phyloP scores from a whole-genome alignment of 2,888 invertebrate genomes.

The Callyntrura guangdongensis region DNA sequence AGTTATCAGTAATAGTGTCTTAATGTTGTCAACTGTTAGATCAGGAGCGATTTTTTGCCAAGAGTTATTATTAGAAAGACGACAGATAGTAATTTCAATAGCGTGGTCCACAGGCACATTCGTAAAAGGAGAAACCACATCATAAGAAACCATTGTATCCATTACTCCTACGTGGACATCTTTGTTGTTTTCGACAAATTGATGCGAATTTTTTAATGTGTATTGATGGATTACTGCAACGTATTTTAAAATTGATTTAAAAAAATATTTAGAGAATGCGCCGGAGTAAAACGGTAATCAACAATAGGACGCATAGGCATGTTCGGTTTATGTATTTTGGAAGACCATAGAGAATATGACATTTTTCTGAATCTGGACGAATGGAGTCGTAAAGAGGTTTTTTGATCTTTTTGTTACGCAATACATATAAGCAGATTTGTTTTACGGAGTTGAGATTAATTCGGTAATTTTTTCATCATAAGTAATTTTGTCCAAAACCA shows the following conservation, averaged over 20 bases:
- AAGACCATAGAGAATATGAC: constrained; percentile 36
- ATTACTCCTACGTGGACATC: not conserved
- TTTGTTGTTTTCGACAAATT: constrained; percentile 29
- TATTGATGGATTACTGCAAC: not conserved
- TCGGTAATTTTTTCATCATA: constrained; percentile 25
- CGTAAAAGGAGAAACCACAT: constrained; percentile 48
- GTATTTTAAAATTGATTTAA: constrained; percentile 30
- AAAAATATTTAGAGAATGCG: not conserved
- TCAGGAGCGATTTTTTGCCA: not conserved
- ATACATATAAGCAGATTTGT: not conserved
- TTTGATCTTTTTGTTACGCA: not conserved
- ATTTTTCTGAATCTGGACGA: not conserved
- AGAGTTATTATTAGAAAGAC: not conserved
- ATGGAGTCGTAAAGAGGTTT: not conserved
- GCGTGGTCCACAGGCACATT: constrained; percentile 48
- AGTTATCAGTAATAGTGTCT: not conserved
- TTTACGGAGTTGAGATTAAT: not conserved
- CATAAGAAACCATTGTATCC: constrained; percentile 46
- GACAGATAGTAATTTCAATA: not conserved
- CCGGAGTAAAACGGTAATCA: constrained; percentile 25
- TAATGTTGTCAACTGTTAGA: not conserved
- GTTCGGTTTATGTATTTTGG: constrained; percentile 20
- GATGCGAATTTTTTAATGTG: not conserved
- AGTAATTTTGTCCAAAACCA: constrained; percentile 27
- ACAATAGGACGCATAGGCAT: constrained; percentile 52